Percentiles rank a stretch among this genome's conserved stretches.
Evolutionary conservation across 2,888 invertebrate species (phyloP).

Genomic region (Polydrusus tereticollis): DNA sequence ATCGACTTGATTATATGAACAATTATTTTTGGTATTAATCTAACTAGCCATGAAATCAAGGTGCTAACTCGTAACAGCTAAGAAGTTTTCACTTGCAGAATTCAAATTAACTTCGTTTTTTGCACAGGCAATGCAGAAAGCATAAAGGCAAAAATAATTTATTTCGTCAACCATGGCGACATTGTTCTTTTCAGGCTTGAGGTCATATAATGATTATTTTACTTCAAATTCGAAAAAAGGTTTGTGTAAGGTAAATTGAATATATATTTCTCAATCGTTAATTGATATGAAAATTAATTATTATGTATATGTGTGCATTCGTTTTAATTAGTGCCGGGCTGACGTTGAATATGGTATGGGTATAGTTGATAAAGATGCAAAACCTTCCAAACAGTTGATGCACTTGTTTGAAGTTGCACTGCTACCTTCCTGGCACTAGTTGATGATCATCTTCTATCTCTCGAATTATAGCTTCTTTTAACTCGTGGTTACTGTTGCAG

Average conservation of each 20-base stretch:
- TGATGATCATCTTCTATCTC: too few relatives aligned
- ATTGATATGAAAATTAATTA: background rate
- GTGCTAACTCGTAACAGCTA: background rate
- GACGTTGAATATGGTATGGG: too few relatives aligned
- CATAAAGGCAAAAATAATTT: slow-evolving; percentile 16
- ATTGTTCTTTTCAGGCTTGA: slow-evolving; percentile 21
- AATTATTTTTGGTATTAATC: background rate
- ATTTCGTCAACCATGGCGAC: slow-evolving; percentile 17
- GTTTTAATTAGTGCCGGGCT: too few relatives aligned
- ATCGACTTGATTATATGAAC: too few relatives aligned
- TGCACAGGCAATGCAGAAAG: slow-evolving; percentile 13
- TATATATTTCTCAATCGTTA: slow-evolving; percentile 4
- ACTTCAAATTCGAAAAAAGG: background rate
- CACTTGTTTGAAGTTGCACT: too few relatives aligned
- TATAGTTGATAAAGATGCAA: too few relatives aligned
- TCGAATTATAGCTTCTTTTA: too few relatives aligned
- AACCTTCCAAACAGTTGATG: too few relatives aligned
- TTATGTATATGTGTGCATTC: too few relatives aligned
- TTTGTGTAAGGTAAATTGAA: background rate
- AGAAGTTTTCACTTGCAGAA: slow-evolving; percentile 5
- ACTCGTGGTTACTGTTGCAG: too few relatives aligned
- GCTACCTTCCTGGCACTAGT: too few relatives aligned
- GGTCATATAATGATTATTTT: slow-evolving; percentile 1
- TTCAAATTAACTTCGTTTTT: slow-evolving; percentile 18
- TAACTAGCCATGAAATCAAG: slow-evolving; percentile 17